phyloP scores from a whole-genome alignment of 2,888 invertebrate species.

The Hecatera dysodea region DNA sequence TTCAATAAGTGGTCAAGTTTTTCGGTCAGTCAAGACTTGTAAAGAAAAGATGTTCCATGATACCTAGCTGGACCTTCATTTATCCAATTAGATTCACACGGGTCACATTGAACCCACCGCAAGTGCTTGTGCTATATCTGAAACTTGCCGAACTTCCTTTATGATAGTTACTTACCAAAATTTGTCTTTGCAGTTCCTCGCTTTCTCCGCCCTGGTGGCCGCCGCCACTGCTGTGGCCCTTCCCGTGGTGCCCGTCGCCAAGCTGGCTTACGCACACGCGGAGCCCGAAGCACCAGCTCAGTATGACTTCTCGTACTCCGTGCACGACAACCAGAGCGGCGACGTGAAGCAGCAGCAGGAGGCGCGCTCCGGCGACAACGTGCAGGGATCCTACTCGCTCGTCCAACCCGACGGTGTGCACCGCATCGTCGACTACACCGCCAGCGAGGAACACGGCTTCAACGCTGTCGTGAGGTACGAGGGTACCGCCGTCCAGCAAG shows the following conservation, averaged over 20 bases:
- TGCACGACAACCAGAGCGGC: constrained; percentile 85
- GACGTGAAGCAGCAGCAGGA: constrained; percentile 88
- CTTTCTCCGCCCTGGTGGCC: constrained; percentile 72
- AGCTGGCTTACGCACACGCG: constrained; percentile 77
- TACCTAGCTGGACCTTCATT: background rate
- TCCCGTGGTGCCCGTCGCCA: constrained; percentile 71
- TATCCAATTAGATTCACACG: background rate
- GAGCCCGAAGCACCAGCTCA: constrained; percentile 82
- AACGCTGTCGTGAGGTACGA: constrained; percentile 87
- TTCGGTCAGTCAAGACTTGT: background rate
- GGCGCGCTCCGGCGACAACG: constrained; percentile 83
- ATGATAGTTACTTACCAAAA: constrained; percentile 1
- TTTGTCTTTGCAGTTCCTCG: constrained; percentile 56
- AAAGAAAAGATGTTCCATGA: background rate
- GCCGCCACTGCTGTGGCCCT: constrained; percentile 75
- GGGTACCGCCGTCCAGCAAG: constrained; percentile 77
- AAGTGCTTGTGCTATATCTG: background rate
- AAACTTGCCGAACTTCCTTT: background rate
- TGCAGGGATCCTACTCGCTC: constrained; percentile 87
- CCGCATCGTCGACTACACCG: constrained; percentile 87
- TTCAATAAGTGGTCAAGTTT: background rate
- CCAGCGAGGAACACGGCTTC: constrained; percentile 85
- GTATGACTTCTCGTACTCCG: constrained; percentile 86
- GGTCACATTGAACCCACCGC: background rate
- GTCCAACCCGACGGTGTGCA: constrained; percentile 87